Conservation (phyloP, 1,140 invertebrate genomes). For the Pseudobourletiella spinata region DNA sequence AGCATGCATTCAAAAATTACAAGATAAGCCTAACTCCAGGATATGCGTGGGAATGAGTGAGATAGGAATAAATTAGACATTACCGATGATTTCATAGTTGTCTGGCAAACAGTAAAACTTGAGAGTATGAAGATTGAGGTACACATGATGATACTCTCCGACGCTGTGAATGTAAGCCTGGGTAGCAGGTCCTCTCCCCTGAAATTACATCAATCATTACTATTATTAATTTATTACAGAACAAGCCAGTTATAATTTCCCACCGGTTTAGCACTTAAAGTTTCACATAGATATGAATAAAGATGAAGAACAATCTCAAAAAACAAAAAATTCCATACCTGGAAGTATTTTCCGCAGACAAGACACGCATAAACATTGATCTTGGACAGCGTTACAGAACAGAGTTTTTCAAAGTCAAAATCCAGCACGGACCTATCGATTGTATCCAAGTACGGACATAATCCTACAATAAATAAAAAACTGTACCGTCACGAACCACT, state of each 20-base stretch:
- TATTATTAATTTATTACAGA: too few species aligned
- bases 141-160: constrained; percentile 95
- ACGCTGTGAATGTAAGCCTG: constrained; percentile 99
- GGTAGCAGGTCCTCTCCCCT: constrained; percentile 93
- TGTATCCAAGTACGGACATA: constrained; percentile 91
- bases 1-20: not conserved
- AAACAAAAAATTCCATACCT: too few species aligned
- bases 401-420: constrained; percentile 99
- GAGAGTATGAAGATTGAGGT: constrained; percentile 90
- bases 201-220: too few species aligned
- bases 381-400: constrained; percentile 92
- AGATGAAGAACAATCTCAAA: too few species aligned
- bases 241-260: too few species aligned
- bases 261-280: too few species aligned
- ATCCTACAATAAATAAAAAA: too few species aligned
- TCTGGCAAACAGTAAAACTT: constrained; percentile 99
- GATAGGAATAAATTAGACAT: too few species aligned
- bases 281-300: too few species aligned
- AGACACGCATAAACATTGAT: constrained; percentile 99
- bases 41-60: too few species aligned
- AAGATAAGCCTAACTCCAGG: not conserved
- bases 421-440: constrained; percentile 94
- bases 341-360: constrained; percentile 99
- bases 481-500: too few species aligned
- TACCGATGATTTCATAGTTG: constrained; percentile 98